Base-by-base conservation (phyloP, 1,140 invertebrate species). In the Paramacrobiotus metropolitanus region DNA sequence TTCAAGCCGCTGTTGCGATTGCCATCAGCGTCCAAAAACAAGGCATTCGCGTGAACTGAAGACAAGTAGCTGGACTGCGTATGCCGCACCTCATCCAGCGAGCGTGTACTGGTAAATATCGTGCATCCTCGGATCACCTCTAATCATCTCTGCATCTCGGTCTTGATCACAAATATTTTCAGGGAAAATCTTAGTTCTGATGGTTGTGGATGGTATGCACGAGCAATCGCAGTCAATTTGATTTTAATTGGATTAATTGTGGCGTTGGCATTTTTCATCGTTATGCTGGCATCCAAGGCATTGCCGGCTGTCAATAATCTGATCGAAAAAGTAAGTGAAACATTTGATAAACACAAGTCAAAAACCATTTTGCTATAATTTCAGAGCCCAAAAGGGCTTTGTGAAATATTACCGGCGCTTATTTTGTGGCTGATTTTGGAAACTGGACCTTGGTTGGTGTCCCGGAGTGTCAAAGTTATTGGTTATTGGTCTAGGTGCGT, bases 401-500 rank as follows among this genome's bases (percentile, higher is more conserved):
- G n/a, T n/a, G n/a, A n/a, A 28, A 24, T 55, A 9, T 55, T 28
- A 24, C 48, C 48, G 48, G 48, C 48, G 15, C 28, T 55, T 15
- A 24, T 55, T 24, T 20, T 55, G 48, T 28, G 15, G 48, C 15
- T 24, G 15, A 15, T 55, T 9, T 24, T 20, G 28, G 28, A 20
- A 28, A 24, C 28, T 15, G 24, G 15, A 28, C 48, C 48, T 20
- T 9, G 28, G 24, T 24, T 55, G 48, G 28, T 55, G 15, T 9
- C 28, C 24, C 9, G 24, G 48, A 24, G 15, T 24, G 48, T 55
- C 9, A 4, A 55, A 28, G 15, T 15, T 15, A 55, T 55, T 15
- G 48, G 48, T 20, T 55, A 55, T 24, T 55, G 48, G 48, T 55
- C 48, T 9, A 55, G 24, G 48, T 55, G 48, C n/a, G 34, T 40